A percentile compares a stretch with the other conserved stretches of the same genome.
Conservation (phyloP, 1,140 invertebrate genomes). For the Capitella teleta region DNA sequence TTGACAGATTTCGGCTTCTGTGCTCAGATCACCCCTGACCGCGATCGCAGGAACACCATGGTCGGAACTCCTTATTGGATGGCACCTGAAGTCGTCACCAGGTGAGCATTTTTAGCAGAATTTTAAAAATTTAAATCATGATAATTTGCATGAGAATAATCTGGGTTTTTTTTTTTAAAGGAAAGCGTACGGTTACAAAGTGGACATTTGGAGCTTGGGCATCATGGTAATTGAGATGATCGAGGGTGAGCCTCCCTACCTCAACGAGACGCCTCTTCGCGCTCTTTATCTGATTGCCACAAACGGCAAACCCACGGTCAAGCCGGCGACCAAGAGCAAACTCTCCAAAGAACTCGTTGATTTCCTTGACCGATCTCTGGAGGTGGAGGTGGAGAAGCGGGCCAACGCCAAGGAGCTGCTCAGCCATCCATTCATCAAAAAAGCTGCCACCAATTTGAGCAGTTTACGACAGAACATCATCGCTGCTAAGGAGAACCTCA, state of each 20-base stretch:
- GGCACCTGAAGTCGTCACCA: conserved; percentile 24
- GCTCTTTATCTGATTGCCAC: conserved; percentile 20
- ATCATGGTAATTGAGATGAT: conserved; percentile 30
- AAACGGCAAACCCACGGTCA: conserved; percentile 98
- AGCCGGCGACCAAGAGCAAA: conserved; percentile 40
- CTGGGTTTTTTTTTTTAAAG: conserved; percentile 10
- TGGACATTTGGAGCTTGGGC: conserved; percentile 25
- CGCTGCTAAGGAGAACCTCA: conserved; percentile 8
- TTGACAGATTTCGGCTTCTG: conserved; percentile 45
- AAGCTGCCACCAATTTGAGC: conserved; percentile 68
- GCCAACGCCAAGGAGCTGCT: conserved; percentile 76
- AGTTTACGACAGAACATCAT: conserved; percentile 61
- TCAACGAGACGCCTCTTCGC: conserved; percentile 22
- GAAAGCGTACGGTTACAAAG: conserved; percentile 18
- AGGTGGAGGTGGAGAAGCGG: conserved; percentile 77
- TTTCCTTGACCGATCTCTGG: conserved; percentile 78
- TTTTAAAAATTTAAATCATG: neutral
- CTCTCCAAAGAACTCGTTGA: conserved; percentile 28
- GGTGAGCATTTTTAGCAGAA: conserved; percentile 10
- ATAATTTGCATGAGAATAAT: neutral
- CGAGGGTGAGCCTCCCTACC: conserved; percentile 25
- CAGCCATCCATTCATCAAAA: conserved; percentile 75
- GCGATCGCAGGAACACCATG: conserved; percentile 38
- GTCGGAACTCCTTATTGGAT: conserved; percentile 36
- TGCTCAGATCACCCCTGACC: conserved; percentile 30